phyloP scores from a whole-genome alignment of 2,797 vertebrate genomes.

The Tinamus major region DNA sequence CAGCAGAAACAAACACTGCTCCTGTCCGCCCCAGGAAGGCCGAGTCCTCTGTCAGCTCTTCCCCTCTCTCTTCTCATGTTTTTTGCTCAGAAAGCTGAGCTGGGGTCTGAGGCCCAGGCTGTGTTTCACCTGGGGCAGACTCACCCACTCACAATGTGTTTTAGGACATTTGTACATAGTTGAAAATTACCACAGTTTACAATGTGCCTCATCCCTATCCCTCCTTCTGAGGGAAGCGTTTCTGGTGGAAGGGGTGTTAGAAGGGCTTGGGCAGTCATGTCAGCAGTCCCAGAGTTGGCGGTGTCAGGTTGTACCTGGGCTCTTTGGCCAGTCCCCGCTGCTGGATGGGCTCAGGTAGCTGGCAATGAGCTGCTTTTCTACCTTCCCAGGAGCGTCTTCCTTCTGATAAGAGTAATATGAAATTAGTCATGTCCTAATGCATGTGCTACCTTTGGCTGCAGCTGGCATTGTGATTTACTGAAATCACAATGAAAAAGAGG shows the following conservation, averaged over 20 bases:
- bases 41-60: neutral
- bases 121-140: rapidly evolving
- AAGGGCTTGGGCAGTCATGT: neutral
- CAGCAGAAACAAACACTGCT: neutral
- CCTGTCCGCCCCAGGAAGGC: neutral
- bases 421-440: neutral
- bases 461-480: neutral
- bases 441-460: neutral
- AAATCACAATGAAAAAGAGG: neutral
- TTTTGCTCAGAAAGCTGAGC: neutral
- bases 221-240: neutral
- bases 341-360: neutral
- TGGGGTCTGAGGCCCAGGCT: neutral
- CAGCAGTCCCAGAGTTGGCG: neutral
- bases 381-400: neutral
- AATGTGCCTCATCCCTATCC: neutral
- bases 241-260: neutral
- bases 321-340: neutral
- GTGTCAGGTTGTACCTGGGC: neutral
- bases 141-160: neutral
- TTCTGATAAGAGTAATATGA: neutral
- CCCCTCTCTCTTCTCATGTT: neutral
- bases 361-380: neutral
- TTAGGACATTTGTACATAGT: neutral
- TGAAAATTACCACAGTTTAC: neutral